phyloP scores from a whole-genome alignment of 2,888 invertebrate species.

The Tridacna gigas region DNA sequence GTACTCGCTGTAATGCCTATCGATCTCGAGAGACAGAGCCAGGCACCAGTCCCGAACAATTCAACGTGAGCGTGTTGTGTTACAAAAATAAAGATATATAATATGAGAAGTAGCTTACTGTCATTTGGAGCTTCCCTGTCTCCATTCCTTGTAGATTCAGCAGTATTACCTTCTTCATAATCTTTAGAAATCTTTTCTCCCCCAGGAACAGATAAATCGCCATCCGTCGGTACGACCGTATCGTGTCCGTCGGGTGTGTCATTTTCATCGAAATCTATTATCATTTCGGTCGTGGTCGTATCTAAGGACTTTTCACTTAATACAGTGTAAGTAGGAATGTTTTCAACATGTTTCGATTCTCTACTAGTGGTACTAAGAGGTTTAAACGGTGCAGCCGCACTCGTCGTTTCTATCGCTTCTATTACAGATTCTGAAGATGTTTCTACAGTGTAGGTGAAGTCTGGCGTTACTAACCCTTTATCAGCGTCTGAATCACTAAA shows the following conservation, averaged over 20 bases:
- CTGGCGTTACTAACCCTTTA: no score
- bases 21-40: no score
- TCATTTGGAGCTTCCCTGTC: background rate
- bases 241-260: conserved; percentile 7
- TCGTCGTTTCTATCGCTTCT: no score
- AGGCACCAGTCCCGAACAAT: no score
- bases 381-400: no score
- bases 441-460: no score
- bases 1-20: no score
- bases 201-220: conserved; percentile 8
- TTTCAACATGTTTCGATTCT: background rate
- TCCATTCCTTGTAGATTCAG: background rate
- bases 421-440: no score
- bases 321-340: background rate
- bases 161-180: conserved; percentile 4
- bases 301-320: background rate
- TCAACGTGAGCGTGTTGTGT: no score
- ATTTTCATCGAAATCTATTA: conserved; percentile 11
- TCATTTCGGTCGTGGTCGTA: background rate
- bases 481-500: no score
- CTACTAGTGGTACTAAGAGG: no score
- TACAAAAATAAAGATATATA: no score
- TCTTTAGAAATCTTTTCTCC: conserved; percentile 5
- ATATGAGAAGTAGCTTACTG: background rate
- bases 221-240: background rate